Percentiles rank a stretch among this genome's conserved stretches.
These are phyloP conservation scores for Mus caroli DNA, from an alignment of 2,797 vertebrate genomes.

Conservation along the genomic window DNA sequence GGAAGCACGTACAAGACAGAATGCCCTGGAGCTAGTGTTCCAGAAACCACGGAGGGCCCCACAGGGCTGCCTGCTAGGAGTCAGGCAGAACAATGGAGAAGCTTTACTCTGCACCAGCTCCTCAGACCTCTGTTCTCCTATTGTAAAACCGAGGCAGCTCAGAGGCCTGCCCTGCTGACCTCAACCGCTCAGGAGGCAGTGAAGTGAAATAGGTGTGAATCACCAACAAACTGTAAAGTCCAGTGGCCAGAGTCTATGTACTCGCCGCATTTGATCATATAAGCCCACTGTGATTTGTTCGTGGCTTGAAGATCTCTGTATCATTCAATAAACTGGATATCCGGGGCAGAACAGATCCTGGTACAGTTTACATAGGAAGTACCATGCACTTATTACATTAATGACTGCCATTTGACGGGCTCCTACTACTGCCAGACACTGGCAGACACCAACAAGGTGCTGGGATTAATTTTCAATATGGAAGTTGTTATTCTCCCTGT, in stretches of 20 bases:
- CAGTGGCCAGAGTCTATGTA: fast-evolving
- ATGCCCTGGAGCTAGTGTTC: neutral
- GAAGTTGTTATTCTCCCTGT: neutral
- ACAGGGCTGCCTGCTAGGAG: neutral
- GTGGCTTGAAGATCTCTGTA: neutral
- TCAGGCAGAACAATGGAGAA: neutral
- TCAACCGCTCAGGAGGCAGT: neutral
- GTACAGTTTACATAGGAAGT: neutral
- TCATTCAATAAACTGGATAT: neutral
- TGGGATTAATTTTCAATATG: neutral
- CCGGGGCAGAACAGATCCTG: slow-evolving; percentile 5
- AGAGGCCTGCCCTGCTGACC: neutral
- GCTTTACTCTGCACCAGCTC: neutral
- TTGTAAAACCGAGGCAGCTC: neutral
- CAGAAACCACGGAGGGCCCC: neutral
- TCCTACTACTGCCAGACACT: neutral
- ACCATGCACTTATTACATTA: neutral
- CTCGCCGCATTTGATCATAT: neutral
- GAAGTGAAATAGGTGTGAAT: fast-evolving
- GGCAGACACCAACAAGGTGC: neutral
- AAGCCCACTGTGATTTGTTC: neutral
- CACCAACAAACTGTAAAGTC: fast-evolving
- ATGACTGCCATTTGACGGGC: neutral
- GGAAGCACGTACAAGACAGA: neutral
- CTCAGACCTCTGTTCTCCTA: neutral